A percentile compares a stretch with the other conserved stretches of the same genome.
These are phyloP conservation scores for Sciurus niger DNA, from an alignment of 2,113 vertebrate genomes.

Conservation along the genomic window DNA sequence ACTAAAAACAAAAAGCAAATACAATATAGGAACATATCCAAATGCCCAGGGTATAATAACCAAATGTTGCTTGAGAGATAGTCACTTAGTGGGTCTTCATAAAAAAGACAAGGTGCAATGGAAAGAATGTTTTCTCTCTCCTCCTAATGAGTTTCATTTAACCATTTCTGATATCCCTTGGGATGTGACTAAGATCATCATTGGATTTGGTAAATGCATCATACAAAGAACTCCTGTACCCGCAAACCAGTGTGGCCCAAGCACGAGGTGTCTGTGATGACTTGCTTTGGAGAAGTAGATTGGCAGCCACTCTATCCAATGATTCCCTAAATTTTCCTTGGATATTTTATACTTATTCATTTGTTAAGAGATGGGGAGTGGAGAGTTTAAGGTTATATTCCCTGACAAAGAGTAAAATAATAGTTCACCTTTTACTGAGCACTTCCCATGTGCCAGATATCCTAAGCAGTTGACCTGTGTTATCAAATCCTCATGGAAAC, in stretches of 20 bases:
- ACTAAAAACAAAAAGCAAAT: not conserved
- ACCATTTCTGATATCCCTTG: not conserved
- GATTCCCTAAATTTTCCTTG: not conserved
- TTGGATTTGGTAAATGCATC: not conserved
- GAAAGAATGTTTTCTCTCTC: not conserved
- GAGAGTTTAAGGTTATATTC: not conserved
- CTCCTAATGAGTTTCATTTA: not conserved
- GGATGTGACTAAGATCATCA: not conserved
- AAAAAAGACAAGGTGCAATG: not conserved
- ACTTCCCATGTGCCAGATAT: not conserved
- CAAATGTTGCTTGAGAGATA: not conserved
- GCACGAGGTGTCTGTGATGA: not conserved
- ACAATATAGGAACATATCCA: not conserved
- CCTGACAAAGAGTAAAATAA: slow-evolving; percentile 20
- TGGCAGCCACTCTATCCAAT: not conserved
- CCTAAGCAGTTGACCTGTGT: not conserved
- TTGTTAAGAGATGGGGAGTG: not conserved
- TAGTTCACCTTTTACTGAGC: not conserved
- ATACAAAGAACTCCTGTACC: not conserved
- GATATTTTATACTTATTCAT: not conserved
- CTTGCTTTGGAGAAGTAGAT: not conserved
- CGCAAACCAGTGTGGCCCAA: not conserved
- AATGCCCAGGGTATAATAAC: not conserved
- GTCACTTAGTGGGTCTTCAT: not conserved
- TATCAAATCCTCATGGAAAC: not conserved